Conservation (phyloP, 1,140 invertebrate genomes). For the Achatina immaculata region DNA sequence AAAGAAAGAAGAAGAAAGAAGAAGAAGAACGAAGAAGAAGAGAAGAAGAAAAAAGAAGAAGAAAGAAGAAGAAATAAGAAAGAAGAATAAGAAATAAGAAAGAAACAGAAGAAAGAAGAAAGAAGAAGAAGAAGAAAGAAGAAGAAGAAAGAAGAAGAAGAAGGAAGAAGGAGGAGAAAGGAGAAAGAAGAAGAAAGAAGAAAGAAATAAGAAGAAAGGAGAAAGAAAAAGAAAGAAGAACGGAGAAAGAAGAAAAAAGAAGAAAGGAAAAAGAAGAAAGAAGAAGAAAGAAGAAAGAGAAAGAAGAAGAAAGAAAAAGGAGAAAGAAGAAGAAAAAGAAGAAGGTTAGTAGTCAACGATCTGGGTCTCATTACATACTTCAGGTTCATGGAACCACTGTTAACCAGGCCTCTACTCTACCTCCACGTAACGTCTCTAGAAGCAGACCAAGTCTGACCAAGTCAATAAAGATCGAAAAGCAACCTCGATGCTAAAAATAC, state of each 20-base stretch:
- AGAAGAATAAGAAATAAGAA: too few relatives aligned
- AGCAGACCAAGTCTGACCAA: too few relatives aligned
- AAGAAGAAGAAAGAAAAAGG: slow-evolving; percentile 15
- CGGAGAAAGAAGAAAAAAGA: not conserved
- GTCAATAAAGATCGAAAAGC: too few relatives aligned
- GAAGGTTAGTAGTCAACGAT: not conserved
- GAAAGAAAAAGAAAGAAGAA: too few relatives aligned
- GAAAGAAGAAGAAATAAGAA: not conserved
- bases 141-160: slow-evolving; percentile 1
- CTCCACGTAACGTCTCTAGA: too few relatives aligned
- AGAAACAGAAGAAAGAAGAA: not conserved
- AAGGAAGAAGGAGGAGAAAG: not conserved
- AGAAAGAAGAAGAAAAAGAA: slow-evolving; percentile 8
- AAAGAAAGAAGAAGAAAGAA: slow-evolving; percentile 46
- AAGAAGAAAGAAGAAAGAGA: slow-evolving; percentile 14
- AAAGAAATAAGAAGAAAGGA: too few relatives aligned
- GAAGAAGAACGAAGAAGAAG: not conserved
- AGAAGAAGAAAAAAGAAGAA: not conserved
- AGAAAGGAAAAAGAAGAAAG: not conserved
- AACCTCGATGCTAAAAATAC: too few relatives aligned
- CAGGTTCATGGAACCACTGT: too few relatives aligned
- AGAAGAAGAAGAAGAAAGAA: not conserved
- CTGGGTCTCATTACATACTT: too few relatives aligned
- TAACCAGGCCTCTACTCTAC: too few relatives aligned
- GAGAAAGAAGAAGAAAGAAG: not conserved